Conservation (phyloP, 2,888 invertebrate species). For the Drosophila kuntzei region DNA sequence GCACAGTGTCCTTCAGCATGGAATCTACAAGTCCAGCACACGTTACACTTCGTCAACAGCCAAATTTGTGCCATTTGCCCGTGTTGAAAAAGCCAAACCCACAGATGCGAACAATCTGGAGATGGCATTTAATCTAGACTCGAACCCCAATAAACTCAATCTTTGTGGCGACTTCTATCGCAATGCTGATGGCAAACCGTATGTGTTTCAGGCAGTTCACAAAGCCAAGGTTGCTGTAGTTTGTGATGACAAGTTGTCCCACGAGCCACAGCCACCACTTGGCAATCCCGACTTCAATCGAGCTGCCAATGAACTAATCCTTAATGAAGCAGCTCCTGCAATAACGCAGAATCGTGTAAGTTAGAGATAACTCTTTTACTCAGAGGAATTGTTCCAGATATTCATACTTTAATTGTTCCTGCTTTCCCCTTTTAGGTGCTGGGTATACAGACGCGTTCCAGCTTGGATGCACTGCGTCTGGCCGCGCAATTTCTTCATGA, state of each 20-base stretch:
- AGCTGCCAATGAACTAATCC: slow-evolving; percentile 44
- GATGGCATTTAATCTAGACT: slow-evolving; percentile 32
- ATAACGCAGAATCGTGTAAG: slow-evolving; percentile 47
- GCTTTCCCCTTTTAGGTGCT: slow-evolving; percentile 29
- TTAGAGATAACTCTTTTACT: neutral
- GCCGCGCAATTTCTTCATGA: slow-evolving; percentile 48
- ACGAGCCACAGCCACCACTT: slow-evolving; percentile 31
- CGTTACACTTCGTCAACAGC: slow-evolving; percentile 18
- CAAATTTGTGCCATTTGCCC: slow-evolving; percentile 42
- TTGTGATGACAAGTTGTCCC: slow-evolving; percentile 27
- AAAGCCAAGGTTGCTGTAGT: slow-evolving; percentile 39
- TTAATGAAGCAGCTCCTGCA: slow-evolving; percentile 32
- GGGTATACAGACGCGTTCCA: slow-evolving; percentile 51
- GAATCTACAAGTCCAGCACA: slow-evolving; percentile 6
- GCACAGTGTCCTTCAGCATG: slow-evolving; percentile 23
- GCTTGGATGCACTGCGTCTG: slow-evolving; percentile 44
- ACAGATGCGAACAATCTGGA: slow-evolving; percentile 25
- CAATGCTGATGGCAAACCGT: slow-evolving; percentile 20
- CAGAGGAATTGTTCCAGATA: too few species aligned
- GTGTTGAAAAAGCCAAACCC: slow-evolving; percentile 24
- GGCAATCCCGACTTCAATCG: slow-evolving; percentile 48
- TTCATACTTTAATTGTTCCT: too few species aligned
- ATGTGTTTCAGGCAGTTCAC: slow-evolving; percentile 37
- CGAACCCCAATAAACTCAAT: slow-evolving; percentile 42
- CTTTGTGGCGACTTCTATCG: slow-evolving; percentile 32